Evolutionary conservation across 2,797 vertebrate genomes (phyloP).

Genomic region (Mastacembelus armatus): DNA sequence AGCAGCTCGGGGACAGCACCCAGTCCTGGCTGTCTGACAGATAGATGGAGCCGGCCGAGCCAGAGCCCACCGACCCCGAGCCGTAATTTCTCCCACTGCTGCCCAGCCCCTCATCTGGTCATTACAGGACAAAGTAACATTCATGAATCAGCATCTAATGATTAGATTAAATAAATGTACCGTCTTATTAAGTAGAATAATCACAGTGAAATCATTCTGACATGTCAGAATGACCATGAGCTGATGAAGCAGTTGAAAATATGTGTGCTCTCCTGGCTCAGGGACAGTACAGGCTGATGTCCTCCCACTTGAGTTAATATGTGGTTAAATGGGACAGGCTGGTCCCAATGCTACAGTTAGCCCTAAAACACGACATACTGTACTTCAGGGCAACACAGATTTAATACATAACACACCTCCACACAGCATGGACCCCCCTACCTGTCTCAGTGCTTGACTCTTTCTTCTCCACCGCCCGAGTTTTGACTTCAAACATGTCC

Average conservation of each 20-base stretch:
- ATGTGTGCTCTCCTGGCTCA: conserved; percentile 15
- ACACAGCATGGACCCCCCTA: conserved; percentile 66
- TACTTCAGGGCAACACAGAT: background rate
- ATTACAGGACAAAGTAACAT: background rate
- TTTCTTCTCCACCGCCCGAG: conserved; percentile 88
- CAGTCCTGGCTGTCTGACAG: conserved; percentile 92
- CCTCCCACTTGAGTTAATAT: conserved; percentile 67
- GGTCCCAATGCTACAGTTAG: conserved; percentile 36
- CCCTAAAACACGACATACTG: conserved; percentile 24
- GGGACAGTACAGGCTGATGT: conserved; percentile 33
- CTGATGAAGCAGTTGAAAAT: conserved; percentile 7
- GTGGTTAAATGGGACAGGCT: conserved; percentile 70
- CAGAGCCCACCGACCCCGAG: conserved; percentile 80
- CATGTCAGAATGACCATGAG: too few species aligned
- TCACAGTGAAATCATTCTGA: too few species aligned
- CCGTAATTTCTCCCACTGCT: conserved; percentile 67
- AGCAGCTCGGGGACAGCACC: conserved; percentile 80
- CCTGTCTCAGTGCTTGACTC: conserved; percentile 90
- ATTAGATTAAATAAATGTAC: background rate
- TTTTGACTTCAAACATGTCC: conserved; percentile 89
- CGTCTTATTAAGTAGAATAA: too few species aligned
- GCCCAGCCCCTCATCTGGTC: conserved; percentile 76
- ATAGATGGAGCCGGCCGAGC: conserved; percentile 86
- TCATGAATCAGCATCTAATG: background rate
- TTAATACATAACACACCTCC: background rate